These are phyloP conservation scores for Listrodromus nycthemerus DNA, from an alignment of 2,888 invertebrate species.

Conservation along the genomic window DNA sequence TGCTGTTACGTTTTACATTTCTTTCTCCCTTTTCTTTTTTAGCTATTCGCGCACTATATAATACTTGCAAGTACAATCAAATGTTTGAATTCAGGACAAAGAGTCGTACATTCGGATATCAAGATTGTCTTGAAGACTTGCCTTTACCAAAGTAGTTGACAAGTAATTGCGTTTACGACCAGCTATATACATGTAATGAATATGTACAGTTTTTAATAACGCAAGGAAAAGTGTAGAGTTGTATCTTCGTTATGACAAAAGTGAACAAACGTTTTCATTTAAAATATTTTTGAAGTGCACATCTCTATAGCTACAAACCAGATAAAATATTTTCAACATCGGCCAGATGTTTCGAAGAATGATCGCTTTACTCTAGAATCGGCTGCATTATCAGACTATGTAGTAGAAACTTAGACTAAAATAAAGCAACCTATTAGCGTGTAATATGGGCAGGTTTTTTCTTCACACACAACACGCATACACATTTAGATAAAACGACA, in stretches of 20 bases:
- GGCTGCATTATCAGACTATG: no score
- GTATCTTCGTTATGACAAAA: neutral
- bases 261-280: neutral
- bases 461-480: neutral
- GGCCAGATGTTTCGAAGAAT: no score
- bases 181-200: conserved; percentile 17
- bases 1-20: neutral
- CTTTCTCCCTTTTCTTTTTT: conserved; percentile 18
- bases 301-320: no score
- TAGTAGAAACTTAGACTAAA: no score
- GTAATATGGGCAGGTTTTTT: neutral
- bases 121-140: conserved; percentile 53
- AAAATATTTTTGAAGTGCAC: neutral
- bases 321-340: no score
- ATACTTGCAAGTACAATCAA: conserved; percentile 22
- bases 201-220: neutral
- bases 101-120: conserved; percentile 17
- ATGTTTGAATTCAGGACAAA: conserved; percentile 7
- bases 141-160: conserved; percentile 15
- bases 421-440: no score
- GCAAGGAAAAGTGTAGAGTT: neutral
- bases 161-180: conserved; percentile 11
- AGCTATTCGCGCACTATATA: neutral
- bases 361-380: no score
- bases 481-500: no score